Evolutionary conservation across 2,888 invertebrate species (phyloP).

Genomic region (Esperia sulphurella): DNA sequence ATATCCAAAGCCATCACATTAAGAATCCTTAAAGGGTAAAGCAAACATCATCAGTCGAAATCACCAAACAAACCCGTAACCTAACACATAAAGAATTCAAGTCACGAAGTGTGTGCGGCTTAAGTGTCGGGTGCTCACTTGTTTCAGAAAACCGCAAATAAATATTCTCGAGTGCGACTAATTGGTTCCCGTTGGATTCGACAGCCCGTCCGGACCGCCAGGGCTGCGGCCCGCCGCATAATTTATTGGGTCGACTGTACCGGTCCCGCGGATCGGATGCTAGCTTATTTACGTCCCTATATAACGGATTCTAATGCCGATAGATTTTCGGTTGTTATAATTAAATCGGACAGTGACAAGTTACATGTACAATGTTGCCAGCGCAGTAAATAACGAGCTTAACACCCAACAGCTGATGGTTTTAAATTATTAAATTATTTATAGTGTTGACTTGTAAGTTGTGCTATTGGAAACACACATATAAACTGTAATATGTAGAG

Average conservation of each 20-base stretch:
- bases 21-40: too few species aligned
- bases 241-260: slow-evolving; percentile 65
- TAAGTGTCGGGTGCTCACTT: slow-evolving; percentile 56
- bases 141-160: slow-evolving; percentile 72
- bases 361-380: neutral
- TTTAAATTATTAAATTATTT: neutral
- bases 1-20: slow-evolving; percentile 19
- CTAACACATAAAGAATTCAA: slow-evolving; percentile 45
- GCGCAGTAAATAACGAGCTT: neutral
- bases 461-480: too few species aligned
- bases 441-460: too few species aligned
- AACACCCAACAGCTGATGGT: neutral
- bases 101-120: slow-evolving; percentile 43
- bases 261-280: slow-evolving; percentile 23
- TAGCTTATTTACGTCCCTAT: slow-evolving; percentile 38
- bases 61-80: slow-evolving; percentile 20
- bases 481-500: too few species aligned
- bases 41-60: slow-evolving; percentile 28
- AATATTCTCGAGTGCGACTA: slow-evolving; percentile 71
- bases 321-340: slow-evolving; percentile 9
- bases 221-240: slow-evolving; percentile 62
- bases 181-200: slow-evolving; percentile 74
- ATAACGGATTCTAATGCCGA: slow-evolving; percentile 13
- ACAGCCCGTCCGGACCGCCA: slow-evolving; percentile 58
- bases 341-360: neutral